phyloP scores from a whole-genome alignment of 2,797 vertebrate species.

The Bradypodion pumilum region DNA sequence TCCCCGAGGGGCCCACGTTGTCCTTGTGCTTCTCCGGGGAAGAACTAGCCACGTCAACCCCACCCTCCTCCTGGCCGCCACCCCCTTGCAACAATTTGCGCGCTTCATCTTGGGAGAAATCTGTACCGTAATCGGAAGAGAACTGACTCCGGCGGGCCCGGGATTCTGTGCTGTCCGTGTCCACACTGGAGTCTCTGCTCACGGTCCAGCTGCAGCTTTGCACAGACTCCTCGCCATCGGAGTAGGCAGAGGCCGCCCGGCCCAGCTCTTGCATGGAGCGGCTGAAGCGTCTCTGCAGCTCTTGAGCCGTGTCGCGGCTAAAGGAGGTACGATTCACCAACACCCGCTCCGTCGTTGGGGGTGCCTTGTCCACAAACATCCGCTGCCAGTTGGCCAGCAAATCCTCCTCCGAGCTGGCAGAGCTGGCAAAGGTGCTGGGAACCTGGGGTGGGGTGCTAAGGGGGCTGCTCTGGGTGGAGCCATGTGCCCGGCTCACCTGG shows the following conservation, averaged over 20 bases:
- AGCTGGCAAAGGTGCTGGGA: constrained; percentile 86
- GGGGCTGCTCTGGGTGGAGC: constrained; percentile 85
- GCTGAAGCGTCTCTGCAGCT: constrained; percentile 79
- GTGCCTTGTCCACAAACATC: constrained; percentile 92
- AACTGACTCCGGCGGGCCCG: constrained; percentile 71
- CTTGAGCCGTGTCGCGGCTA: constrained; percentile 80
- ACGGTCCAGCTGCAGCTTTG: constrained; percentile 82
- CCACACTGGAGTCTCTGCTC: constrained; percentile 85
- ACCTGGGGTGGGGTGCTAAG: constrained; percentile 78
- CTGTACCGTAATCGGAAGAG: constrained; percentile 70
- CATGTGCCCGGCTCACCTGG: constrained; percentile 54
- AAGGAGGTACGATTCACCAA: constrained; percentile 88
- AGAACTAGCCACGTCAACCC: constrained; percentile 68
- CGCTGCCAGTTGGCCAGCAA: constrained; percentile 94
- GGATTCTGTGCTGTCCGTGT: constrained; percentile 83
- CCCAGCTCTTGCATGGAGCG: constrained; percentile 75
- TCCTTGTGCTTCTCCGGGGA: constrained; percentile 69
- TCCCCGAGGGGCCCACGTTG: constrained; percentile 75
- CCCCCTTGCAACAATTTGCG: constrained; percentile 76
- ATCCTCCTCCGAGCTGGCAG: constrained; percentile 92
- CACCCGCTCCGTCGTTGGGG: constrained; percentile 74
- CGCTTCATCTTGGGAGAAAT: constrained; percentile 79
- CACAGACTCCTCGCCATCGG: constrained; percentile 85
- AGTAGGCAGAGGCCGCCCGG: constrained; percentile 74
- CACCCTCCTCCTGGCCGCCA: constrained; percentile 44